Base-by-base conservation (phyloP, 2,113 vertebrate genomes). In the Caracal caracal region DNA sequence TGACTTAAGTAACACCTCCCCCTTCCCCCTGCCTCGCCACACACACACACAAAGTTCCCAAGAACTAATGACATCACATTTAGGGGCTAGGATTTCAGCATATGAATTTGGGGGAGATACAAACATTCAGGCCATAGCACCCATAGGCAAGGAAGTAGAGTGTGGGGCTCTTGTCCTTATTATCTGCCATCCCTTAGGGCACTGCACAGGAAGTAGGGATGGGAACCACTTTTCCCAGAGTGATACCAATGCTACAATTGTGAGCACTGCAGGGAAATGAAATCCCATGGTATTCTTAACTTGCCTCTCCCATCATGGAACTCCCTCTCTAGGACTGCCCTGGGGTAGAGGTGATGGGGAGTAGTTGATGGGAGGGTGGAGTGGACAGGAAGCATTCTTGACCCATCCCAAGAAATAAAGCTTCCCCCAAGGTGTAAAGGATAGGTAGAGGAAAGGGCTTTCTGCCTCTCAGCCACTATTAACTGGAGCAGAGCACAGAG, bases 141-240 rank as follows among this genome's bases (percentile, higher is more conserved):
- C 24, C 13, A 24, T 3, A 82, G 28, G 9, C 49, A 56, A 43
- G 35, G 65, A 12, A 56, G 19, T 3, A 53, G 30, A 33, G 1
- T 61, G 7, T 28, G 1, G 4, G 49, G 11, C 24, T 49, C 35
- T 83, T 40, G 2, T 79, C 35, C 11, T 40, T 9, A 84, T 2
- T 5, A 2, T 0, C 37, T 61, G 33, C 40, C 70, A 51, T 43
- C 15, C 9, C 24, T 4, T 3, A 4, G 5, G 33, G 13, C 4
- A 26, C 9, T 11, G 6, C 20, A 61, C 0, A 24, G 49, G 28
- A 86, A 28, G 10, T 22, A 7, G 16, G 6, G 30, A 10, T 16
- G 30, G 20, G 19, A 49, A 13, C n/a, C 12, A 30, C n/a, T 49
- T 65, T 78, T 37, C 24, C 22, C 43, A 3, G 6, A 24, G 26